phyloP scores from a whole-genome alignment of 2,797 vertebrate genomes.

The Peromyscus attwateri region DNA sequence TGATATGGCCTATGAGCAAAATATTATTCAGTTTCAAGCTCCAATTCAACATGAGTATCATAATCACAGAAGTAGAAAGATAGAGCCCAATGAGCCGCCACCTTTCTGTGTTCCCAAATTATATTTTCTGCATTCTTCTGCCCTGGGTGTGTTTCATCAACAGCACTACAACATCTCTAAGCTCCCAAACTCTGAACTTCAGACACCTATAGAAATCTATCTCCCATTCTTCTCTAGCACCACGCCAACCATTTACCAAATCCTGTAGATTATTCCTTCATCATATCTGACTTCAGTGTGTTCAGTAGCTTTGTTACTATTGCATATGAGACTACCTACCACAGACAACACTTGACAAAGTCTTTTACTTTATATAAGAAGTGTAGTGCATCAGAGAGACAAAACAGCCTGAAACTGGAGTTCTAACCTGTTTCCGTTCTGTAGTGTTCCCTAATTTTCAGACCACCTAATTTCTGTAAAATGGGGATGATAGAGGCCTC shows the following conservation, averaged over 20 bases:
- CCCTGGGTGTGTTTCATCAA: background rate
- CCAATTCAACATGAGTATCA: background rate
- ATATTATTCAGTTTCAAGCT: background rate
- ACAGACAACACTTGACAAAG: background rate
- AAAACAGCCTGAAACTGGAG: background rate
- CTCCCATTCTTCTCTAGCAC: background rate
- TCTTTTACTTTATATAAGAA: background rate
- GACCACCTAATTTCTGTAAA: conserved; percentile 64
- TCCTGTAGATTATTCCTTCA: background rate
- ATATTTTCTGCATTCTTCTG: background rate
- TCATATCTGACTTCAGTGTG: background rate
- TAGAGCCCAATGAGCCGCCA: rapidly evolving
- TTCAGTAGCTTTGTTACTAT: background rate
- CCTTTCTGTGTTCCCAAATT: background rate
- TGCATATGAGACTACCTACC: background rate
- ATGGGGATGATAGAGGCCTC: conserved; percentile 47
- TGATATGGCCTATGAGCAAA: background rate
- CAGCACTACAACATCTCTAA: background rate
- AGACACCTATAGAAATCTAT: background rate
- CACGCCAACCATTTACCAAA: background rate
- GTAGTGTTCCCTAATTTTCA: background rate
- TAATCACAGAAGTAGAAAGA: background rate
- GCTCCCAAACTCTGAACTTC: background rate
- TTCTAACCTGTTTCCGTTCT: background rate
- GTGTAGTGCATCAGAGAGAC: background rate